Conservation (phyloP, 2,797 vertebrate species). For the Molossus alvarezi region DNA sequence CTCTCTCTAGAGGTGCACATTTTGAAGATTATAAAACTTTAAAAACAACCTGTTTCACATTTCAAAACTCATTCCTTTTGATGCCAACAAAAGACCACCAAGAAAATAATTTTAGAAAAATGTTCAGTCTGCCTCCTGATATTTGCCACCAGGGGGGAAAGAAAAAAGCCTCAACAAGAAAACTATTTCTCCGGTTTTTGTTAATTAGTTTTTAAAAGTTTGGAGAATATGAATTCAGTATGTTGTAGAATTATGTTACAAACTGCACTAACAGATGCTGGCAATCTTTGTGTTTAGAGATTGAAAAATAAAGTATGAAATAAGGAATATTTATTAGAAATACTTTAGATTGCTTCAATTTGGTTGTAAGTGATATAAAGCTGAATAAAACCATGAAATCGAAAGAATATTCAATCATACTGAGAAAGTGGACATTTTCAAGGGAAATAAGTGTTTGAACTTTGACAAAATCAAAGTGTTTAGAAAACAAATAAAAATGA, state of each 20-base stretch:
- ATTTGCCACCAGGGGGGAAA: not conserved
- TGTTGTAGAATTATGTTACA: conserved; percentile 44
- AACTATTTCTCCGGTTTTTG: conserved; percentile 57
- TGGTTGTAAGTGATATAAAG: conserved; percentile 55
- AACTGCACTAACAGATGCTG: conserved; percentile 61
- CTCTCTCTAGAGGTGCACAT: conserved; percentile 24
- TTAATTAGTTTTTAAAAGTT: conserved; percentile 70
- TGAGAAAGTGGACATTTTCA: conserved; percentile 47
- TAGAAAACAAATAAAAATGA: conserved; percentile 78
- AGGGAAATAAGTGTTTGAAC: conserved; percentile 68
- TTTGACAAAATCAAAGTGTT: conserved; percentile 72
- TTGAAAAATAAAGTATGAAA: conserved; percentile 65
- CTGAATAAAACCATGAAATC: conserved; percentile 62
- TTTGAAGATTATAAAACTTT: conserved; percentile 56
- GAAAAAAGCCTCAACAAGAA: conserved; percentile 6
- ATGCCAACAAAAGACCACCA: conserved; percentile 63
- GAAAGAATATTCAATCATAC: conserved; percentile 65
- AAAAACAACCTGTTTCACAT: conserved; percentile 55
- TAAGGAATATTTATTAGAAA: conserved; percentile 69
- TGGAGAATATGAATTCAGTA: conserved; percentile 64
- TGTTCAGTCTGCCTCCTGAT: conserved; percentile 58
- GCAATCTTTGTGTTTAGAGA: conserved; percentile 58
- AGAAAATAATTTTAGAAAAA: conserved; percentile 69
- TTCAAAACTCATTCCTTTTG: conserved; percentile 57
- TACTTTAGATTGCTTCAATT: conserved; percentile 55